Base-by-base conservation (phyloP, 1,140 invertebrate genomes). In the Lerema accius region DNA sequence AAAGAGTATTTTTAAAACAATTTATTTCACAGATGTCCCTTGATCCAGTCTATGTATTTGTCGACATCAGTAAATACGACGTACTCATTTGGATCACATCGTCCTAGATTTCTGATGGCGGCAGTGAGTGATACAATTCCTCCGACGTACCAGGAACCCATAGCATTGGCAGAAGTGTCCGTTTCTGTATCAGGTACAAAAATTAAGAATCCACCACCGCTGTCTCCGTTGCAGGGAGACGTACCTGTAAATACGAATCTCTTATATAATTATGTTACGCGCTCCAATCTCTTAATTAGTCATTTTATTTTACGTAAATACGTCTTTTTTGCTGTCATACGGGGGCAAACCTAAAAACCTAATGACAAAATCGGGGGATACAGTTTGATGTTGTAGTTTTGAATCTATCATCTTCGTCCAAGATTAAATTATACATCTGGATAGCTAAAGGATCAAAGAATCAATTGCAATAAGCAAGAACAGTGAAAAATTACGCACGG, bases 171-270 rank as follows among this genome's bases (percentile, higher is more conserved):
- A 2, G 65, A 39, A 0, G 23, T 49, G 26, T 59, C 42, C 0
- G 56, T 63, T 10, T 62, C 16, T 1, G 10, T 35, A 15, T 73
- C 71, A 1, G 68, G 68, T 4, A 76, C 56, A 19, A 82, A 74
- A 13, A 85, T 69, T 9, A 66, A 48, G 60, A 84, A 77, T 2
- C 78, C 82, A 14, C 84, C 78, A 0, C 84, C 84, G 39, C 82
- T 86, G 50, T 84, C 82, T 0, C 82, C 82, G 37, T 87, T 87
- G 43, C 71, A 77, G 10, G 67, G 69, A 43, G 75, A 75, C 4
- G 65, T 74, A n/a, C 63, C 66, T 69, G 14, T 0, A 66, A 53
- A 49, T 32, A 28, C 1, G 4, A n/a, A n/a, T n/a, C n/a, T n/a
- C n/a, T n/a, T 15, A 19, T 5, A 58, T 32, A 43, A 37, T 9